A percentile compares a stretch with the other conserved stretches of the same genome.
These are phyloP conservation scores for Brassicogethes aeneus DNA, from an alignment of 2,888 invertebrate genomes.

Conservation along the genomic window DNA sequence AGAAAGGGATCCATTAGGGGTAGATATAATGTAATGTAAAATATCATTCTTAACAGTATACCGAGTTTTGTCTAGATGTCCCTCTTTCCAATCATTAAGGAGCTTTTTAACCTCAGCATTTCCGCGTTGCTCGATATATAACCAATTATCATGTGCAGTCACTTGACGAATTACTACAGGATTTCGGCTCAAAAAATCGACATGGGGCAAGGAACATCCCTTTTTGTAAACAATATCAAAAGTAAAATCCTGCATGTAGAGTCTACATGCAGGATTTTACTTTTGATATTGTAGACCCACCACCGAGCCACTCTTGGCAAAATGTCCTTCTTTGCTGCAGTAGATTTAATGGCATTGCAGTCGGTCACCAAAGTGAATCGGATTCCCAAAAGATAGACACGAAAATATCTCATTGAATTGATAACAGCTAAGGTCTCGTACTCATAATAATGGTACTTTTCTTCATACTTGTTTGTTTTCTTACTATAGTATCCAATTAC, in stretches of 20 bases:
- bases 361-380: slow-evolving; percentile 27
- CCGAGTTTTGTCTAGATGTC: slow-evolving; percentile 9
- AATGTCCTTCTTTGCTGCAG: slow-evolving; percentile 24
- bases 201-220: slow-evolving; percentile 11
- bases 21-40: slow-evolving; percentile 9
- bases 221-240: slow-evolving; percentile 15
- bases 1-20: slow-evolving; percentile 4
- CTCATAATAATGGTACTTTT: slow-evolving; percentile 26
- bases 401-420: slow-evolving; percentile 22
- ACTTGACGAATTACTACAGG: slow-evolving; percentile 8
- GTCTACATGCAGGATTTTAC: too few relatives aligned
- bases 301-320: slow-evolving; percentile 25
- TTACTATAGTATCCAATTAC: slow-evolving; percentile 24
- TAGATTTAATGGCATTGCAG: slow-evolving; percentile 25
- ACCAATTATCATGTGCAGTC: slow-evolving; percentile 11
- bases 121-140: slow-evolving; percentile 13
- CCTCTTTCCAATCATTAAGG: slow-evolving; percentile 8
- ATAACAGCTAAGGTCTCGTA: slow-evolving; percentile 29
- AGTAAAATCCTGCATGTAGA: slow-evolving; percentile 22
- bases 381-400: slow-evolving; percentile 21
- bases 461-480: slow-evolving; percentile 20
- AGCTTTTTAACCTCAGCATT: slow-evolving; percentile 8
- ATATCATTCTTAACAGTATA: slow-evolving; percentile 12
- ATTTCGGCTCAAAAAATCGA: slow-evolving; percentile 16
- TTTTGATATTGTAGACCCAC: too few relatives aligned